These are phyloP conservation scores for Theretra japonica DNA, from an alignment of 2,888 invertebrate genomes.

Conservation along the genomic window DNA sequence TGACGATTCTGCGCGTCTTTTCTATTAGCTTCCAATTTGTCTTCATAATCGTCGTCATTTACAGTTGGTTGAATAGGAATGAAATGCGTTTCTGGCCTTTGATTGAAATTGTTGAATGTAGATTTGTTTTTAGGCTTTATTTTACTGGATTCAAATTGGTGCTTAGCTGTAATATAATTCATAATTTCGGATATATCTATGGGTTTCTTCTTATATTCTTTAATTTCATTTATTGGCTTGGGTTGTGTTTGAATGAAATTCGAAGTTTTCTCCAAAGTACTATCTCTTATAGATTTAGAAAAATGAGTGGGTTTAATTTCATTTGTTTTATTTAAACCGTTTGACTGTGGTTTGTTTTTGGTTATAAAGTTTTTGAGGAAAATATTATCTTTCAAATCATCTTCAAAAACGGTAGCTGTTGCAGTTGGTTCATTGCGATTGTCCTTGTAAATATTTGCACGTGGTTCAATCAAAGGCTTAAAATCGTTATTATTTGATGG, in stretches of 20 bases:
- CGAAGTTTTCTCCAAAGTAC: slow-evolving; percentile 57
- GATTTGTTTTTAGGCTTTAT: slow-evolving; percentile 60
- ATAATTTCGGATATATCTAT: slow-evolving; percentile 68
- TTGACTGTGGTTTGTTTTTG: slow-evolving; percentile 45
- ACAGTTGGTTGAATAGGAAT: slow-evolving; percentile 51
- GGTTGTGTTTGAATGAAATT: slow-evolving; percentile 58
- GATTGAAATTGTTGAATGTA: slow-evolving; percentile 48
- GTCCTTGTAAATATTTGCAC: slow-evolving; percentile 40
- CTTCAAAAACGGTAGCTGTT: slow-evolving; percentile 53
- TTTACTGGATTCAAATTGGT: slow-evolving; percentile 73
- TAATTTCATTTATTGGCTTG: slow-evolving; percentile 61
- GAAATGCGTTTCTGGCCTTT: slow-evolving; percentile 54
- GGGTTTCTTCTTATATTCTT: slow-evolving; percentile 58
- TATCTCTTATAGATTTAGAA: slow-evolving; percentile 50
- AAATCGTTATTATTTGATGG: slow-evolving; percentile 54
- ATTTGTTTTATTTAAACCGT: slow-evolving; percentile 43
- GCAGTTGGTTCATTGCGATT: slow-evolving; percentile 43
- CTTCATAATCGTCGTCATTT: slow-evolving; percentile 49
- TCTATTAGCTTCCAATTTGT: slow-evolving; percentile 45
- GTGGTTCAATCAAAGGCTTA: slow-evolving; percentile 49
- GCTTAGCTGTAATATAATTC: slow-evolving; percentile 69
- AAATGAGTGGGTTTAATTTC: slow-evolving; percentile 42
- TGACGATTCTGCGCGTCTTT: slow-evolving; percentile 54
- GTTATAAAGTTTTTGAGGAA: slow-evolving; percentile 70
- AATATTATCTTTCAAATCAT: slow-evolving; percentile 66